Percentiles rank a stretch among this genome's conserved stretches.
These are phyloP conservation scores for Phycodurus eques DNA, from an alignment of 2,113 vertebrate species.

Conservation along the genomic window DNA sequence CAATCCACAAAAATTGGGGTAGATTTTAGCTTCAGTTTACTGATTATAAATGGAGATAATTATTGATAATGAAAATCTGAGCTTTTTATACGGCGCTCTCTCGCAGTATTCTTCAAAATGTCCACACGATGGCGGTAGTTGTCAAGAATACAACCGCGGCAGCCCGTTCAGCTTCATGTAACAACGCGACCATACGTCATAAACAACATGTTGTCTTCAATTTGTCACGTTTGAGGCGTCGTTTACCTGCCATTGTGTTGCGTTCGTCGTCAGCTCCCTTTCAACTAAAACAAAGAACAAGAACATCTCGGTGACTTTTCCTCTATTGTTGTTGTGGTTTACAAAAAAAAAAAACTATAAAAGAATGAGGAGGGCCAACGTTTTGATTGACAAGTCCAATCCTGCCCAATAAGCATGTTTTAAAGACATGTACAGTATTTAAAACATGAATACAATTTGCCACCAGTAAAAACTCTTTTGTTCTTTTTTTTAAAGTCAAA, in stretches of 20 bases:
- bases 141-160: background rate
- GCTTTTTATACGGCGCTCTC: too few relatives aligned
- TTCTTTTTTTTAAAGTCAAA: too few relatives aligned
- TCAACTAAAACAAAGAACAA: conserved; percentile 56
- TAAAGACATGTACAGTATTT: background rate
- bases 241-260: conserved; percentile 80
- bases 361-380: conserved; percentile 25
- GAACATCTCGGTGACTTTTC: background rate
- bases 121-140: conserved; percentile 55
- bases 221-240: background rate
- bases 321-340: too few relatives aligned
- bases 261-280: conserved; percentile 43
- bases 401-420: background rate
- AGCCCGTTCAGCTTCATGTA: background rate
- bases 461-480: too few relatives aligned
- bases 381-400: background rate
- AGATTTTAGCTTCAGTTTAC: background rate
- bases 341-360: background rate
- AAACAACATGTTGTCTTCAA: background rate
- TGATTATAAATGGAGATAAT: background rate
- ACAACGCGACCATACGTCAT: background rate
- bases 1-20: background rate
- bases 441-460: too few relatives aligned
- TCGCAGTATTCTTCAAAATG: conserved; percentile 19
- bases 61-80: background rate